Evolutionary conservation across 1,140 invertebrate genomes (phyloP).

Genomic region (Dendrolimus kikuchii): DNA sequence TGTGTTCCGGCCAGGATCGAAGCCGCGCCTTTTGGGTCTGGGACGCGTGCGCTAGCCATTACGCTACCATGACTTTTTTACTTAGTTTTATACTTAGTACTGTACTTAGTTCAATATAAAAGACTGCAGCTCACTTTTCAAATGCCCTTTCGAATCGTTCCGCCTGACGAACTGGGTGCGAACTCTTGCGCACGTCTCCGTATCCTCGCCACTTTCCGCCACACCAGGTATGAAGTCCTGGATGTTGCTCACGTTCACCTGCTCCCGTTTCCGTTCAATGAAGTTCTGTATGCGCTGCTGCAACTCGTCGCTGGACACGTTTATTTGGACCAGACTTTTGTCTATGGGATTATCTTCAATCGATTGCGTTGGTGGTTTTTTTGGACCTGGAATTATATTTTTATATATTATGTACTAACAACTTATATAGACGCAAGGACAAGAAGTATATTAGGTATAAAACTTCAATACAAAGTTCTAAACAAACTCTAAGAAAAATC

Average conservation of each 20-base stretch:
- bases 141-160: slow-evolving; percentile 79
- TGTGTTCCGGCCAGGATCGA: no score
- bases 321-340: slow-evolving; percentile 74
- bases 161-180: slow-evolving; percentile 76
- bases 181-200: slow-evolving; percentile 77
- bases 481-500: no score
- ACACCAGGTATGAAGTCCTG: slow-evolving; percentile 60
- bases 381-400: slow-evolving; percentile 10
- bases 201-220: slow-evolving; percentile 39
- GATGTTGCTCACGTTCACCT: slow-evolving; percentile 80
- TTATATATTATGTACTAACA: background rate
- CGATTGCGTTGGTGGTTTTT: slow-evolving; percentile 6
- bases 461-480: no score
- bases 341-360: slow-evolving; percentile 22
- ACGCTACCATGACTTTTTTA: no score
- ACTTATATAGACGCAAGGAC: background rate
- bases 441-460: background rate
- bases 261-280: slow-evolving; percentile 76
- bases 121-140: slow-evolving; percentile 72
- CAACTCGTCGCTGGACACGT: slow-evolving; percentile 73
- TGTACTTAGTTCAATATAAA: no score
- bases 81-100: no score
- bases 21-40: no score
- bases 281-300: slow-evolving; percentile 76
- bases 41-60: no score